phyloP scores from a whole-genome alignment of 2,113 vertebrate genomes.

The Myrmophylax atrothorax region DNA sequence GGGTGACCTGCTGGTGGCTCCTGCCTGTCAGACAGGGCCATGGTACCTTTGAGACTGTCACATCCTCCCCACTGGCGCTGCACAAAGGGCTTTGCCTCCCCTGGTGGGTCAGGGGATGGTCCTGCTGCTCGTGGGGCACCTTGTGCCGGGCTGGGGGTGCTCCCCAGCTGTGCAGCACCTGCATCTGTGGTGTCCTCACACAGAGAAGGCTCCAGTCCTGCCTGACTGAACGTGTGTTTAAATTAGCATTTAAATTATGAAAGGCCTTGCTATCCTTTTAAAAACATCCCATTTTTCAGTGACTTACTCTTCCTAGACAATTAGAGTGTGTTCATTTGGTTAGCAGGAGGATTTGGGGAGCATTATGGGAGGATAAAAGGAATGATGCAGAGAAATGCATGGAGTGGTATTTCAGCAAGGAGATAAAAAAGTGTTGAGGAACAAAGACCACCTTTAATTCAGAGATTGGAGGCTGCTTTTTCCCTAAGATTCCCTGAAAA shows the following conservation, averaged over 20 bases:
- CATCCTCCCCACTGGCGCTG: neutral
- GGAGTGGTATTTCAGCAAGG: neutral
- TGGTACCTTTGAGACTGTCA: neutral
- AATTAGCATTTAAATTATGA: neutral
- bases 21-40: neutral
- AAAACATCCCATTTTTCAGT: neutral
- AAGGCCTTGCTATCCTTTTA: neutral
- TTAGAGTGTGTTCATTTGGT: neutral
- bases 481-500: neutral
- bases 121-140: neutral
- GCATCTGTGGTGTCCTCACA: neutral
- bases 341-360: neutral
- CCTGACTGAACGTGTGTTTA: neutral
- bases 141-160: neutral
- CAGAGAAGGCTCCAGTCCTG: neutral
- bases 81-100: neutral
- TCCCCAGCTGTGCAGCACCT: neutral
- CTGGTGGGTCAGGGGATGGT: too few species aligned
- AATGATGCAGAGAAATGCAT: neutral
- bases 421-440: neutral
- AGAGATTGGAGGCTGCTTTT: neutral
- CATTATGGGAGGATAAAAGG: neutral
- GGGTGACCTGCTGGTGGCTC: accelerated
- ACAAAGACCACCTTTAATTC: slow-evolving; percentile 7
- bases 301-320: neutral